phyloP scores from a whole-genome alignment of 2,888 invertebrate genomes.

The Agriopis leucophaearia region DNA sequence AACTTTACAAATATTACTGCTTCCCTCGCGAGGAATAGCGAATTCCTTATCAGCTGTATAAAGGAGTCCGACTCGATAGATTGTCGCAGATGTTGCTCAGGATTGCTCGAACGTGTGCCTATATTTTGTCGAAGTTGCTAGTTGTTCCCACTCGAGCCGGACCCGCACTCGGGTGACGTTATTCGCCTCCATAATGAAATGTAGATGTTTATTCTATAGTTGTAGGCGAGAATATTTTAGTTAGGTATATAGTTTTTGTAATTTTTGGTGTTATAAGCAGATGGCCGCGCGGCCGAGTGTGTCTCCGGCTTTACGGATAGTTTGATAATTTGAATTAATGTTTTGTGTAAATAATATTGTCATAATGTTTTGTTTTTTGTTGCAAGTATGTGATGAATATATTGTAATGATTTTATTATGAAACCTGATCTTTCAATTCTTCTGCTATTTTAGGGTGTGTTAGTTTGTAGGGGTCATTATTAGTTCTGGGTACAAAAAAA shows the following conservation, averaged over 20 bases:
- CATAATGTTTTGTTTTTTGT: slow-evolving; percentile 48
- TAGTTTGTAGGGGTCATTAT: neutral
- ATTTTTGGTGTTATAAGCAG: slow-evolving; percentile 19
- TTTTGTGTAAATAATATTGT: slow-evolving; percentile 59
- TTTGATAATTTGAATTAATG: slow-evolving; percentile 48
- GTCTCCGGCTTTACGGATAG: slow-evolving; percentile 37
- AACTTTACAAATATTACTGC: slow-evolving; percentile 3
- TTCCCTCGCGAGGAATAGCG: neutral
- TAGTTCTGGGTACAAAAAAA: neutral
- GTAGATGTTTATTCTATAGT: slow-evolving; percentile 36
- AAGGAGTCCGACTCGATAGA: neutral
- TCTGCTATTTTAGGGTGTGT: neutral
- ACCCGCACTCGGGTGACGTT: slow-evolving; percentile 29
- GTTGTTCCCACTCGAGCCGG: slow-evolving; percentile 16
- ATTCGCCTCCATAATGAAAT: slow-evolving; percentile 34
- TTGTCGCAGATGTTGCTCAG: neutral
- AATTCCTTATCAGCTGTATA: neutral
- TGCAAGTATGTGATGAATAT: slow-evolving; percentile 47
- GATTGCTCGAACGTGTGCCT: neutral
- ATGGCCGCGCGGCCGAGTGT: slow-evolving; percentile 36
- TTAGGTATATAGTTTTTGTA: slow-evolving; percentile 21
- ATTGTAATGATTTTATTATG: slow-evolving; percentile 44
- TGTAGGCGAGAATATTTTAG: slow-evolving; percentile 28
- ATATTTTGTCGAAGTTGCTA: slow-evolving; percentile 24
- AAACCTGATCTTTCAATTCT: slow-evolving; percentile 22